Conservation (phyloP, 2,797 vertebrate species). For the Argentina silus region DNA sequence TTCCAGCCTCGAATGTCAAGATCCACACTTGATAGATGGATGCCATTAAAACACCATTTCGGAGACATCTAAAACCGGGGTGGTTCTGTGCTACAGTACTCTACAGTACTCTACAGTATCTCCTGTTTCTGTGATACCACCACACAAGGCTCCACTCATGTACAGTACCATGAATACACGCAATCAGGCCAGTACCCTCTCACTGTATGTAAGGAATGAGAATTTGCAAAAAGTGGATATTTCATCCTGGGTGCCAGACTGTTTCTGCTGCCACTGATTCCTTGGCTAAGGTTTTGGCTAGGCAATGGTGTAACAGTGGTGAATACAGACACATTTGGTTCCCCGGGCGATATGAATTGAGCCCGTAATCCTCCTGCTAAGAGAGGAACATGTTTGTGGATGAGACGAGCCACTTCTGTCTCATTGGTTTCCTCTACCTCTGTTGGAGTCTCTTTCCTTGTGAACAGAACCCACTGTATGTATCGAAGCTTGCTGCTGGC, state of each 20-base stretch:
- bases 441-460: conserved; percentile 30
- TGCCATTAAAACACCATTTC: conserved; percentile 29
- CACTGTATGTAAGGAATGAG: neutral
- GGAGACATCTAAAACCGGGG: conserved; percentile 3
- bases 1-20: neutral
- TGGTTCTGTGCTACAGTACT: neutral
- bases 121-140: neutral
- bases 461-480: conserved; percentile 22
- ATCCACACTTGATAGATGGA: conserved; percentile 6
- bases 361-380: conserved; percentile 17
- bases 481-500: neutral
- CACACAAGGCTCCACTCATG: neutral
- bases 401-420: conserved; percentile 19
- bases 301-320: conserved; percentile 28
- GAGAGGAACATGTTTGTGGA: conserved; percentile 9
- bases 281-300: conserved; percentile 3
- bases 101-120: too few relatives aligned
- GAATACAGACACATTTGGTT: conserved; percentile 19
- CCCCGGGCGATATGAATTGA: conserved; percentile 6
- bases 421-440: conserved; percentile 29
- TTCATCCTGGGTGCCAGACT: conserved; percentile 22
- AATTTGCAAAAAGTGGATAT: neutral
- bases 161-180: neutral
- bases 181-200: neutral
- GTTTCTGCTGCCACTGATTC: conserved; percentile 13